Percentiles rank a stretch among this genome's conserved stretches.
Evolutionary conservation across 2,888 invertebrate species (phyloP).

Genomic region (Synanthedon myopaeformis): DNA sequence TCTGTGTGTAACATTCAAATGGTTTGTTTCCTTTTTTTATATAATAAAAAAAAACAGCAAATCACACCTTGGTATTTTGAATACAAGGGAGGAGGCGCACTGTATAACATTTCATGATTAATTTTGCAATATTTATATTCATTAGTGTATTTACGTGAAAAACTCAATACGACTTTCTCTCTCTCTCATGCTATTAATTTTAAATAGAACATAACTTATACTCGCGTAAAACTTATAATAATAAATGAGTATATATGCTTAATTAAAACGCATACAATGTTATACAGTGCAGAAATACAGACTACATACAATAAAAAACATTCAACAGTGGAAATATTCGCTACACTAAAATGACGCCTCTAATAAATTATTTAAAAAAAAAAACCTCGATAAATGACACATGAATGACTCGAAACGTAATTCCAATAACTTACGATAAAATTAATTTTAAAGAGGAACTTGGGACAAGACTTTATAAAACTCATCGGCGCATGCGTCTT

Average conservation of each 20-base stretch:
- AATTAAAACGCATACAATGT: no score
- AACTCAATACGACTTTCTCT: no score
- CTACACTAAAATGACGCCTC: slow-evolving; percentile 34
- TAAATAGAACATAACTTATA: no score
- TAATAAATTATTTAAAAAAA: slow-evolving; percentile 20
- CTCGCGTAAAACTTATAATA: no score
- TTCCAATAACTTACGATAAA: slow-evolving; percentile 13
- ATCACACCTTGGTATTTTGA: slow-evolving; percentile 29
- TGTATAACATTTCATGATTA: neutral
- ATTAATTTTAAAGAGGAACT: no score
- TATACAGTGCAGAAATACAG: no score
- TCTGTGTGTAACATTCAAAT: slow-evolving; percentile 49
- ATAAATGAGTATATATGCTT: no score
- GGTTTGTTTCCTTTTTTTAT: slow-evolving; percentile 22
- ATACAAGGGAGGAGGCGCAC: neutral
- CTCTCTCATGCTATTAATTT: no score
- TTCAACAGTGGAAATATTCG: slow-evolving; percentile 50
- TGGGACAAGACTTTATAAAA: slow-evolving; percentile 2
- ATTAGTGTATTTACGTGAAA: no score
- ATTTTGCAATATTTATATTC: no score
- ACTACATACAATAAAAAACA: slow-evolving; percentile 56
- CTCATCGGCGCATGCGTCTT: slow-evolving; percentile 32
- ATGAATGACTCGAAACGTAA: slow-evolving; percentile 40
- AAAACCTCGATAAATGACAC: slow-evolving; percentile 31
- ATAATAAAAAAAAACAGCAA: slow-evolving; percentile 31